Conservation (phyloP, 2,888 invertebrate species). For the Ophonus ardosiacus region DNA sequence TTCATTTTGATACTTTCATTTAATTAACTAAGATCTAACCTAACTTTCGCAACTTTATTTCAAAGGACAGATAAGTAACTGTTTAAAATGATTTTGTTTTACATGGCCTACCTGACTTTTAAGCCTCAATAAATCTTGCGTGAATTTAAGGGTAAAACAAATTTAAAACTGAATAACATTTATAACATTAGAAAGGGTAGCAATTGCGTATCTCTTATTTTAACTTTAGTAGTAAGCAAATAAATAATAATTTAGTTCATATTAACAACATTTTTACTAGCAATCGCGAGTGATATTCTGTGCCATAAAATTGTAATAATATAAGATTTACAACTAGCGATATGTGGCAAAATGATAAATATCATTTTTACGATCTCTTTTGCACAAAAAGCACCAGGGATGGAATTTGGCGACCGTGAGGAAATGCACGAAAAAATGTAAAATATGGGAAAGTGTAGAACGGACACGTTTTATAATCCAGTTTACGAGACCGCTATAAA, state of each 20-base stretch:
- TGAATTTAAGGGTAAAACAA: no score
- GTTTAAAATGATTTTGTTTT: no score
- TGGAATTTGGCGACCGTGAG: neutral
- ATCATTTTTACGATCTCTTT: constrained; percentile 13
- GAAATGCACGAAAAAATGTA: neutral
- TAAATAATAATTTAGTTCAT: neutral
- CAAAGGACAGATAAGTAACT: no score
- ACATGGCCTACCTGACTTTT: no score
- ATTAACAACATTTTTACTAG: neutral
- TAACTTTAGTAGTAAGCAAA: neutral
- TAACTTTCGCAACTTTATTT: no score
- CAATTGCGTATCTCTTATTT: no score
- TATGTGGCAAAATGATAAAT: constrained; percentile 41
- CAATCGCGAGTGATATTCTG: neutral
- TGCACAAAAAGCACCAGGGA: constrained; percentile 27
- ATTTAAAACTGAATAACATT: no score
- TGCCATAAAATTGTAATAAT: constrained; percentile 24
- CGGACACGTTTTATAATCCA: neutral
- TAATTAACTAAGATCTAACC: no score
- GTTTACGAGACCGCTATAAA: neutral
- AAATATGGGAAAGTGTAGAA: neutral
- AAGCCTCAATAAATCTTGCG: no score
- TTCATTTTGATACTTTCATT: no score
- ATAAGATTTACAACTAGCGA: constrained; percentile 30
- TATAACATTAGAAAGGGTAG: no score